These are phyloP conservation scores for Chymomyza costata DNA, from an alignment of 1,140 invertebrate species.

Conservation along the genomic window DNA sequence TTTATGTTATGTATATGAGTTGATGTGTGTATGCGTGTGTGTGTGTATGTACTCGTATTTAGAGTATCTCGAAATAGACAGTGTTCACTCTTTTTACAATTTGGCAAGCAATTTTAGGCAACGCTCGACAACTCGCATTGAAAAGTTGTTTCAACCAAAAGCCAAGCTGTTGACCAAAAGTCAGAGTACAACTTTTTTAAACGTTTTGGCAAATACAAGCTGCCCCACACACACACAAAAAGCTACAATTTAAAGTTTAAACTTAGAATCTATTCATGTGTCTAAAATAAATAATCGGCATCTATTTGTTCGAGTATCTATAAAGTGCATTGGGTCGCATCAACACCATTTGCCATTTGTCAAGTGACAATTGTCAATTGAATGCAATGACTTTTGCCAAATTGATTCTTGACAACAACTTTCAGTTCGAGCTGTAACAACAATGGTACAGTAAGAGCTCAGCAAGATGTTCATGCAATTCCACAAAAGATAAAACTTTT, in stretches of 20 bases:
- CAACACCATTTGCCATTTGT: constrained; percentile 71
- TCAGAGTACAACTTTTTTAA: constrained; percentile 71
- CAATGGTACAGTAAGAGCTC: too few relatives aligned
- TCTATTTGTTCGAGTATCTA: neutral
- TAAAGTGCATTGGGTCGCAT: constrained; percentile 33
- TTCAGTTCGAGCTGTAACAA: constrained; percentile 12
- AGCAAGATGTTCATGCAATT: too few relatives aligned
- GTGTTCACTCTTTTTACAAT: constrained; percentile 32
- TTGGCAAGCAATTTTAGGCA: constrained; percentile 56
- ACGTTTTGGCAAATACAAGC: constrained; percentile 46
- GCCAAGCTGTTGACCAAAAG: constrained; percentile 17
- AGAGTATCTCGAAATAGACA: too few relatives aligned
- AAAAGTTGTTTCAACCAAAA: constrained; percentile 41
- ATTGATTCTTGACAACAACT: constrained; percentile 61
- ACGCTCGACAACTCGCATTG: constrained; percentile 14
- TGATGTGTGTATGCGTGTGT: too few relatives aligned
- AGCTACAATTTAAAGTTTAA: constrained; percentile 23
- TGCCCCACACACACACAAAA: too few relatives aligned
- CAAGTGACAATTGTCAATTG: constrained; percentile 71
- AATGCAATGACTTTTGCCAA: constrained; percentile 72
- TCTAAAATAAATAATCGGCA: constrained; percentile 64
- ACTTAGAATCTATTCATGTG: constrained; percentile 64
- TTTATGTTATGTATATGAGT: constrained; percentile 61
- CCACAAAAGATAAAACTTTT: too few relatives aligned
- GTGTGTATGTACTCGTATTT: too few relatives aligned